Percentiles rank a stretch among this genome's conserved stretches.
These are phyloP conservation scores for Carabus problematicus DNA, from an alignment of 2,888 invertebrate genomes.

Conservation along the genomic window DNA sequence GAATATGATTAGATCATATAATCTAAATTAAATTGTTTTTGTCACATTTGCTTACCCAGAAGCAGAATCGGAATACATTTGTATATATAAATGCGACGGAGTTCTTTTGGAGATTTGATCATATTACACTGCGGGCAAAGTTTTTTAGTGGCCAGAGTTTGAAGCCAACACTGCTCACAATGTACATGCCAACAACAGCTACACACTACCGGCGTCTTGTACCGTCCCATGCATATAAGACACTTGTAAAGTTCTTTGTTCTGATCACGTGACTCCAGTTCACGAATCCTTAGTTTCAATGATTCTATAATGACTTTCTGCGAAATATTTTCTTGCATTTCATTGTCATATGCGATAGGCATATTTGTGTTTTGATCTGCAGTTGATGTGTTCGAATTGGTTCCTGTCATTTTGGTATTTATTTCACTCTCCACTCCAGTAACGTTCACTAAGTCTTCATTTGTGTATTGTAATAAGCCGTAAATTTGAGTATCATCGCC, in stretches of 20 bases:
- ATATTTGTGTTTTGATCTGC: conserved; percentile 48
- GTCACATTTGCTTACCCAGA: no score
- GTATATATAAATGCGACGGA: conserved; percentile 87
- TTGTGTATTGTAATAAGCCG: conserved; percentile 87
- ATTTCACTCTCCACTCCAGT: conserved; percentile 58
- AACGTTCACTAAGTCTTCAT: conserved; percentile 69
- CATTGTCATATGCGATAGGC: conserved; percentile 42
- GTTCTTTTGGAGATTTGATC: conserved; percentile 86
- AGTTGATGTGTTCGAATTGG: conserved; percentile 44
- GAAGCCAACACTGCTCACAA: conserved; percentile 84
- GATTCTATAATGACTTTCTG: conserved; percentile 69
- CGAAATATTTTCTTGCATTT: conserved; percentile 46
- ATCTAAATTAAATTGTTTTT: no score
- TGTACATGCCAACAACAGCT: conserved; percentile 97
- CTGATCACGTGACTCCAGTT: conserved; percentile 71
- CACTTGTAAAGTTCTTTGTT: conserved; percentile 76
- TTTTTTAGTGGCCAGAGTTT: conserved; percentile 81
- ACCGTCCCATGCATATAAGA: conserved; percentile 87
- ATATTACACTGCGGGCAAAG: conserved; percentile 95
- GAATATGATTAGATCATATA: no score
- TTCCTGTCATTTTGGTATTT: conserved; percentile 29
- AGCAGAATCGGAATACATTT: neutral
- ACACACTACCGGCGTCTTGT: conserved; percentile 87
- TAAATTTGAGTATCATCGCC: conserved; percentile 87
- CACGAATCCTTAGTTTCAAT: conserved; percentile 76